Conservation (phyloP, 64 coral and sea anemone genomes). For the Dendrophyllia cribrosa region DNA sequence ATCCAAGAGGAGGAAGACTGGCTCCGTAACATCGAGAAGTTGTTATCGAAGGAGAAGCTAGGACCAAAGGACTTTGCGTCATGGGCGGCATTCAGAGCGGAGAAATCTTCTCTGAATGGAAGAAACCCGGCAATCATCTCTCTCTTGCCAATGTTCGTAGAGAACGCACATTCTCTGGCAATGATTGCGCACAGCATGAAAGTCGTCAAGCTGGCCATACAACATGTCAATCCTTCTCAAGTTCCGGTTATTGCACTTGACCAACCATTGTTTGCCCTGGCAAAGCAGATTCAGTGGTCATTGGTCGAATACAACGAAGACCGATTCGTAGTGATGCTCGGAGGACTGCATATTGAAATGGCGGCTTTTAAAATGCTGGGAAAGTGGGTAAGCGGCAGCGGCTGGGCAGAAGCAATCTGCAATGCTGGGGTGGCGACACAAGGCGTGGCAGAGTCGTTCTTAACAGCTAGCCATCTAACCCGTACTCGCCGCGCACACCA, state of each 20-base stretch:
- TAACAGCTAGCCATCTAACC: conserved; percentile 1
- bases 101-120: not conserved
- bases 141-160: conserved; percentile 6
- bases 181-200: conserved; percentile 31
- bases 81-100: not conserved
- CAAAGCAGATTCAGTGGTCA: not conserved
- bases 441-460: conserved; percentile 24
- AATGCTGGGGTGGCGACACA: conserved; percentile 14
- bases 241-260: conserved; percentile 5
- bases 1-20: no score
- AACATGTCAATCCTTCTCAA: conserved; percentile 18
- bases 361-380: no score
- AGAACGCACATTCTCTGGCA: conserved; percentile 27
- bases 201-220: not conserved
- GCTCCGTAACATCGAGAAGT: no score
- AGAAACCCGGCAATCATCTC: not conserved
- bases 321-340: no score
- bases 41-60: no score
- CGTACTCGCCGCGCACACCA: not conserved
- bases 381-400: no score
- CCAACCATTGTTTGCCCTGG: conserved; percentile 2
- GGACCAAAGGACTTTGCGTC: not conserved
- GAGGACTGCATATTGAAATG: no score
- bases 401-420: not conserved
- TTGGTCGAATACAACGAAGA: no score